Conservation (phyloP, 1,140 invertebrate species). For the Harpegnathos saltator region DNA sequence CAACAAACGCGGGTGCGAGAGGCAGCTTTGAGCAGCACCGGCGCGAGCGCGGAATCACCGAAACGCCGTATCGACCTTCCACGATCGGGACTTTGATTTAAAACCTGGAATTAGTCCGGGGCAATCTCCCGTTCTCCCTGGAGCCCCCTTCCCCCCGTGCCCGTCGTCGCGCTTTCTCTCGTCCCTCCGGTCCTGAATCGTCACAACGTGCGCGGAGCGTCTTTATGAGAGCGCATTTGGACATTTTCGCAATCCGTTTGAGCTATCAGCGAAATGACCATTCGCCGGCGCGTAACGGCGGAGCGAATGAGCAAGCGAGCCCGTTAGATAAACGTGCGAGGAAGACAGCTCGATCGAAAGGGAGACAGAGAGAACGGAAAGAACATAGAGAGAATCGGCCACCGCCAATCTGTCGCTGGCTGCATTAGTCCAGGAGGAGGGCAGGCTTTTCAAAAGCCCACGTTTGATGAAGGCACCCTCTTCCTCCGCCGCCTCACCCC, state of each 20-base stretch:
- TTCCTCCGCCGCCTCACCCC: conserved; percentile 23
- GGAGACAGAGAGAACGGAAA: conserved; percentile 42
- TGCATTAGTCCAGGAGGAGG: conserved; percentile 83
- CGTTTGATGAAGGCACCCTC: conserved; percentile 82
- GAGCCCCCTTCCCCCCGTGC: conserved; percentile 6
- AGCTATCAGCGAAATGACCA: conserved; percentile 85
- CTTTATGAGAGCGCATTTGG: conserved; percentile 77
- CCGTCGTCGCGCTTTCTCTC: conserved; percentile 2
- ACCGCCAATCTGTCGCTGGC: conserved; percentile 85
- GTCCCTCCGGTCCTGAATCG: conserved; percentile 51
- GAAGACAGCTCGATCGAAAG: background rate
- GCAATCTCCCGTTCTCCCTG: conserved; percentile 33
- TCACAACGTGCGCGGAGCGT: conserved; percentile 67
- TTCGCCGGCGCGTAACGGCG: conserved; percentile 50
- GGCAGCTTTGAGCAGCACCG: conserved; percentile 30
- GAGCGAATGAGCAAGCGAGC: conserved; percentile 28
- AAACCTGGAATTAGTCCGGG: conserved; percentile 50
- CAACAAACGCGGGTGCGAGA: background rate
- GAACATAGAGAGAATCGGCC: conserved; percentile 71
- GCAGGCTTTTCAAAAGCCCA: conserved; percentile 79
- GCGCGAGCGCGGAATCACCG: background rate
- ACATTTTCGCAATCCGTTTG: conserved; percentile 81
- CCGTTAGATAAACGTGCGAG: conserved; percentile 7
- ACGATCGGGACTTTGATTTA: conserved; percentile 48
- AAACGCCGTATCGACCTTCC: conserved; percentile 27